A percentile compares a stretch with the other conserved stretches of the same genome.
Evolutionary conservation across 1,140 invertebrate species (phyloP).

Genomic region (Eumeta japonica): DNA sequence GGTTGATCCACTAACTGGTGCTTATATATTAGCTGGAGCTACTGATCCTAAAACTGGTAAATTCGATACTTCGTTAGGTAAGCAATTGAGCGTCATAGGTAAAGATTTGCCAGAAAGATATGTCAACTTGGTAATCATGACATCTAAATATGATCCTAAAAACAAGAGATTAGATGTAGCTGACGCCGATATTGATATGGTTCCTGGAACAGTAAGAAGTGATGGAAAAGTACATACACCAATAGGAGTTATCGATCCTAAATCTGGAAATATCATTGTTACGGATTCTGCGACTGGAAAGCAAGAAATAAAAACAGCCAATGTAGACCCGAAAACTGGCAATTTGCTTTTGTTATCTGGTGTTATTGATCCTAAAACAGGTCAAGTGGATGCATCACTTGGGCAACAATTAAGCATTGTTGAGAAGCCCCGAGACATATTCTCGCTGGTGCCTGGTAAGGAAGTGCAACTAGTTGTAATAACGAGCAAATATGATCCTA

Average conservation of each 20-base stretch:
- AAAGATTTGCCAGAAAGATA: conserved; percentile 43
- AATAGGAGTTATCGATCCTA: conserved; percentile 57
- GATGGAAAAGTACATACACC: conserved; percentile 9
- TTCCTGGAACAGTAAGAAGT: conserved; percentile 53
- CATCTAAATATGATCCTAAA: conserved; percentile 49
- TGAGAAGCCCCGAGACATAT: background rate
- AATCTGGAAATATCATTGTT: conserved; percentile 56
- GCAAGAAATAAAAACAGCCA: conserved; percentile 44
- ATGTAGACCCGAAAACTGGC: conserved; percentile 52
- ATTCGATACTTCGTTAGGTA: conserved; percentile 31
- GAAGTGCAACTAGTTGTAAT: conserved; percentile 8
- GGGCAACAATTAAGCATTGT: conserved; percentile 15
- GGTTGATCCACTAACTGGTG: conserved; percentile 51
- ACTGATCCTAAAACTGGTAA: conserved; percentile 37
- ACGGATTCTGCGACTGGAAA: conserved; percentile 58
- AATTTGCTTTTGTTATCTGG: conserved; percentile 37
- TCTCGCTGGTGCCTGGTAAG: background rate
- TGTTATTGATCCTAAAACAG: conserved; percentile 37
- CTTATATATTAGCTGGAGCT: conserved; percentile 32
- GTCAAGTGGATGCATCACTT: conserved; percentile 30
- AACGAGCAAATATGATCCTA: conserved; percentile 35
- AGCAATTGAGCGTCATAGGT: conserved; percentile 55
- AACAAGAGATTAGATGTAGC: conserved; percentile 48
- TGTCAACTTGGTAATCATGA: conserved; percentile 56
- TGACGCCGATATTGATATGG: conserved; percentile 53